Conservation (phyloP, 2,113 vertebrate species). For the Chaetura pelagica region DNA sequence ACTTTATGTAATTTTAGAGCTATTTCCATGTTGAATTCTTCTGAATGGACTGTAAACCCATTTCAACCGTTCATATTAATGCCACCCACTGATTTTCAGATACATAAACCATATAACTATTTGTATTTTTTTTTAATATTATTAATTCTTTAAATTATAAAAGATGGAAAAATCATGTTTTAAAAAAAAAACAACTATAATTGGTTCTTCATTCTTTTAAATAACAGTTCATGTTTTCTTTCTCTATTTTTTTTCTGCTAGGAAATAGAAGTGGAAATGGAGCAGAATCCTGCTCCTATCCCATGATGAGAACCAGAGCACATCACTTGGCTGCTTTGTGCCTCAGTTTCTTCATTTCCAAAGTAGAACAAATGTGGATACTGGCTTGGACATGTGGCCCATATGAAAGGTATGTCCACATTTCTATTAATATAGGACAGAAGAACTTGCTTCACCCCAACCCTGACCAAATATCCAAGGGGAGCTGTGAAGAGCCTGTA, state of each 20-base stretch:
- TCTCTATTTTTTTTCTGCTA: not conserved
- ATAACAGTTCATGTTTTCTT: not conserved
- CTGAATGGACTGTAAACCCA: not conserved
- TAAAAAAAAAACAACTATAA: not conserved
- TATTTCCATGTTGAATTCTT: not conserved
- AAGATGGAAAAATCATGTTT: not conserved
- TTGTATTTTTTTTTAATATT: not conserved
- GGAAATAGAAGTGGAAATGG: not conserved
- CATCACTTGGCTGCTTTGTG: not conserved
- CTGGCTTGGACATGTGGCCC: fast-evolving
- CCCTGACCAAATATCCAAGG: not conserved
- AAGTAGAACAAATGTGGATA: not conserved
- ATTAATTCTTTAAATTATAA: not conserved
- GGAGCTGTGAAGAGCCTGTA: fast-evolving
- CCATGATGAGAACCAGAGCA: fast-evolving
- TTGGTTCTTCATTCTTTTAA: not conserved
- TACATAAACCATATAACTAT: not conserved
- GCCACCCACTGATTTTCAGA: not conserved
- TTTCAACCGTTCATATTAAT: not conserved
- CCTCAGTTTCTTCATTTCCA: not conserved
- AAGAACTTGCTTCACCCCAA: not conserved
- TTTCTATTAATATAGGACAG: not conserved
- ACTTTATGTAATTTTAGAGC: not conserved
- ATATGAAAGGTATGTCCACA: not conserved
- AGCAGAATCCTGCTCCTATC: not conserved